phyloP scores from a whole-genome alignment of 2,797 vertebrate species.

The Eurystomus glaucurus region DNA sequence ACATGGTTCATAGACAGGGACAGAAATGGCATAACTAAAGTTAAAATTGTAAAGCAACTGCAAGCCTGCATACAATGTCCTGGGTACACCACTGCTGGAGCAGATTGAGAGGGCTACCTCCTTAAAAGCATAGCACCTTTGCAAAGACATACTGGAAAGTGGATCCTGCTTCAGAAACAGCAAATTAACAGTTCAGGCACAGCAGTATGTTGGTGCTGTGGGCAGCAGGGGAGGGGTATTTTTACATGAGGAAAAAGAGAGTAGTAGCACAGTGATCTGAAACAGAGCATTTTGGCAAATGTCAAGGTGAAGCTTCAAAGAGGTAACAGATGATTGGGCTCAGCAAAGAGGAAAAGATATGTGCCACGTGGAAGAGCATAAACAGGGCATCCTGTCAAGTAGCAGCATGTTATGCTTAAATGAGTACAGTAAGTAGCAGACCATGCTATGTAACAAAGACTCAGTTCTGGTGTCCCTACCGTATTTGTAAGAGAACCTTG shows the following conservation, averaged over 20 bases:
- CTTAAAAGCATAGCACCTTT: neutral
- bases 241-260: neutral
- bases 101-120: neutral
- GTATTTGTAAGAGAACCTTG: neutral
- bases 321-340: accelerated
- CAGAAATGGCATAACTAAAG: neutral
- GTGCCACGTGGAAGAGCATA: accelerated
- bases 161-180: neutral
- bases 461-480: neutral
- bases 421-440: neutral
- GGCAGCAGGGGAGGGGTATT: neutral
- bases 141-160: neutral
- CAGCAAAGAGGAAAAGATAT: neutral
- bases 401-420: neutral
- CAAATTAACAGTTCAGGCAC: neutral
- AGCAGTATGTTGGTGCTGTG: neutral
- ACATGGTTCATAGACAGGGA: accelerated
- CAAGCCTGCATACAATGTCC: neutral
- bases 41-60: neutral
- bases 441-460: accelerated
- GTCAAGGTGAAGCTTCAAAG: neutral
- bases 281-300: neutral
- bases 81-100: neutral
- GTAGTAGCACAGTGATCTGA: neutral
- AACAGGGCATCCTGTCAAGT: neutral